phyloP scores from a whole-genome alignment of 2,797 vertebrate species.

The Prionace glauca region DNA sequence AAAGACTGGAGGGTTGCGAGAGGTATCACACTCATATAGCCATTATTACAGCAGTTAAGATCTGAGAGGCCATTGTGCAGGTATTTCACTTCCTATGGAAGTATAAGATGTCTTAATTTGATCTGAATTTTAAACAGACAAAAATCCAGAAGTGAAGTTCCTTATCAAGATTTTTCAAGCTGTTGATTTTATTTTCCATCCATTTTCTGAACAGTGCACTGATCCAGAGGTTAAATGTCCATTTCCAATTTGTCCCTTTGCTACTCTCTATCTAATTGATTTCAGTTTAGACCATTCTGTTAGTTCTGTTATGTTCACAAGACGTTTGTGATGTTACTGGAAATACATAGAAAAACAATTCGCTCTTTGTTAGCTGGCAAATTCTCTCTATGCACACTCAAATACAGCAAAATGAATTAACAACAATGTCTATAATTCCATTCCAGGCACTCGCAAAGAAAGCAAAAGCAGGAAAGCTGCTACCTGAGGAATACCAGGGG shows the following conservation, averaged over 20 bases:
- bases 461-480: constrained; percentile 85
- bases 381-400: neutral
- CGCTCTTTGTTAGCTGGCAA: neutral
- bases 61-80: neutral
- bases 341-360: neutral
- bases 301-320: neutral
- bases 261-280: neutral
- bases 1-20: neutral
- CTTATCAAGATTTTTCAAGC: neutral
- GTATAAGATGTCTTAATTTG: neutral
- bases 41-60: neutral
- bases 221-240: neutral
- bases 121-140: neutral
- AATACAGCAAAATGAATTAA: neutral
- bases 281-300: neutral
- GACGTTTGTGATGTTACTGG: neutral
- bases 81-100: neutral
- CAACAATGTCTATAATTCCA: constrained; percentile 37
- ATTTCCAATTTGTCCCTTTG: neutral
- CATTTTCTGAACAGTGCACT: neutral
- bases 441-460: constrained; percentile 77
- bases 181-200: neutral
- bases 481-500: constrained; percentile 92
- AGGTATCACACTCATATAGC: neutral
- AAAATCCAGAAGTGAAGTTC: neutral